Base-by-base conservation (phyloP, 2,113 vertebrate genomes). In the Sciurus niger region DNA sequence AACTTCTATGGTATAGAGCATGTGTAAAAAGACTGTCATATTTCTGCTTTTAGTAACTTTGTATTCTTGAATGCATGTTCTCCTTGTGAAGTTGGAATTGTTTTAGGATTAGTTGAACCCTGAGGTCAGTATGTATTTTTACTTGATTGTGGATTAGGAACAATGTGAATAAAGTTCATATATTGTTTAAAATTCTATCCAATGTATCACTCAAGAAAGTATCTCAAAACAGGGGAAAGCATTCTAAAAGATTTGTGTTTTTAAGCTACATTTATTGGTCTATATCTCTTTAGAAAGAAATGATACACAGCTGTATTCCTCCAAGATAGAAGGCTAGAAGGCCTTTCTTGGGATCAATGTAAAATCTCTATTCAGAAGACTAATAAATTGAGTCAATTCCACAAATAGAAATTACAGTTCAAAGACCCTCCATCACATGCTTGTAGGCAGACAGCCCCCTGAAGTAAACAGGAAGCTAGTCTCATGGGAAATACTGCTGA, bases 41-140 rank as follows among this genome's bases (percentile, higher is more conserved):
- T 48, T 96, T 95, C 72, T 92, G 53, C n/a, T 84, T 93, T 90
- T 51, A 74, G 77, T 70, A 58, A 53, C n/a, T 88, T 73, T 90
- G 8, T 63, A 46, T 37, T 86, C 55, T 46, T 76, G 13, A 82
- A 77, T 37, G 32, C 1, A 2, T 37, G 34, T 5, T 84, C 40
- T 90, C 51, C 12, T 72, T 40, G 14, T 10, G 78, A 25, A 37
- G 63, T 53, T 55, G 60, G 58, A 28, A 84, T 84, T 95, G 55
- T 67, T 96, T 90, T 84, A 86, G 92, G 76, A 93, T 89, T 74
- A 93, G 77, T 55, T 67, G 74, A 95, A 86, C 77, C 70, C 55
- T 43, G 46, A 79, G 82, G 90, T 46, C 28, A 82, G 20, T 34
- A 32, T 51, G 16, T 89, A 74, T 63, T 97, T 94, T 96, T 77